Base-by-base conservation (phyloP, 1,140 invertebrate species). In the Sweltsa coloradensis region DNA sequence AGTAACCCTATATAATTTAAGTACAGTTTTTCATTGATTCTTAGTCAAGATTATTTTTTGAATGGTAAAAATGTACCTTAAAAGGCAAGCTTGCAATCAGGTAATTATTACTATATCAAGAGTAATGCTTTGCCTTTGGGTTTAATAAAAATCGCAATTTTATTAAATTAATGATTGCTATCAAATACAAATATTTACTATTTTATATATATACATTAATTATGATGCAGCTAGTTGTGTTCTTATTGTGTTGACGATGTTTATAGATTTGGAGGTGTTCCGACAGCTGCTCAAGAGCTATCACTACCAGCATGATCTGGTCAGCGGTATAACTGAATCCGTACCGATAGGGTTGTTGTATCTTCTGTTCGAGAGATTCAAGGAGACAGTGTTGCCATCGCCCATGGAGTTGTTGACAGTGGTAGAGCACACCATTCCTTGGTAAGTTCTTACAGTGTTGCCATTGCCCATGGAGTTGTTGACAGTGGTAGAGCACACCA, bases 321-420 rank as follows among this genome's bases (percentile, higher is more conserved):
- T 85, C 22, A 67, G 79, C 43, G 69, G 68, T 11, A 77, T 89
- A 18, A 66, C 74, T 11, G 69, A 74, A 34, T 66, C 66, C 42
- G 71, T 82, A 50, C 53, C 63, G 31, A 58, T 78, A 41, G 87
- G 87, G 1, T 61, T 90, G 22, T 60, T 89, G 34, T 69, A 78
- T 44, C 57, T 91, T 5, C 75, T 79, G 49, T 68, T 83, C 14
- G 59, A 64, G n/a, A 71, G 74, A 26, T 85, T 90, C 57, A 86
- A 85, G 62, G 71, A 73, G 18, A 63, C 74, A 18, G 72, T 83
- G 18, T 67, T 77, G 11, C 78, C 82, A 0, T 79, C 80, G 34
- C 82, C 85, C 2, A 62, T 70, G 4, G 61, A 75, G 44, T 71
- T 87, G 39, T 71, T 85, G 42, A 68, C 73, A 43, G 72, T 85